A percentile compares a stretch with the other conserved stretches of the same genome.
These are phyloP conservation scores for Chelon auratus DNA, from an alignment of 2,797 vertebrate species.

Conservation along the genomic window DNA sequence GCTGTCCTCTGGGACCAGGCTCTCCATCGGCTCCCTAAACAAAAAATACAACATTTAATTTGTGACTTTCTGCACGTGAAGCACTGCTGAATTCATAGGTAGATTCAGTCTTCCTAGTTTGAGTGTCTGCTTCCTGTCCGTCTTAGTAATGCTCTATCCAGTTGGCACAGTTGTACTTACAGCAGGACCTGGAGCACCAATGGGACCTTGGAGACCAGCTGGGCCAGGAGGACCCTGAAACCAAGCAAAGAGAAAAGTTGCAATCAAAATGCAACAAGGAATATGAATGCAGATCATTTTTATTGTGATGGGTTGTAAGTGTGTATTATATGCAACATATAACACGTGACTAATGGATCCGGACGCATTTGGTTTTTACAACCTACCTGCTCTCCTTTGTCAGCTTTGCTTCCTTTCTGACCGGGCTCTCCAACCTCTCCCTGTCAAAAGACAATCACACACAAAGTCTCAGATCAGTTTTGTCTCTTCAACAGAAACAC, in stretches of 20 bases:
- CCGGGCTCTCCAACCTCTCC: slow-evolving; percentile 98
- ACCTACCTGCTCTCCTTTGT: slow-evolving; percentile 98
- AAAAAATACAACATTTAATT: not conserved
- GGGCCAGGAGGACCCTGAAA: slow-evolving; percentile 95
- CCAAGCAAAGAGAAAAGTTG: slow-evolving; percentile 18
- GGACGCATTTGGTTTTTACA: not conserved
- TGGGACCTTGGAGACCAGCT: slow-evolving; percentile 94
- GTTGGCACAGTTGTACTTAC: slow-evolving; percentile 83
- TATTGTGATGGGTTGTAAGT: not conserved
- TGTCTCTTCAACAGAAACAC: slow-evolving; percentile 25
- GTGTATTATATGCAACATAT: not conserved
- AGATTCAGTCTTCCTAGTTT: not conserved
- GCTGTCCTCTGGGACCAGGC: slow-evolving; percentile 95
- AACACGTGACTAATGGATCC: not conserved
- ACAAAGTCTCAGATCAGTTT: slow-evolving; percentile 4
- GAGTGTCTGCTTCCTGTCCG: not conserved
- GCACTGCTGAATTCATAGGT: not conserved
- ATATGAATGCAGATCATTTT: not conserved
- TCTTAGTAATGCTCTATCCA: not conserved
- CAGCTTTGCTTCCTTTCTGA: slow-evolving; percentile 98
- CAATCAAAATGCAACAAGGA: not conserved
- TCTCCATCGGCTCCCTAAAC: slow-evolving; percentile 95
- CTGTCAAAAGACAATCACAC: slow-evolving; percentile 75
- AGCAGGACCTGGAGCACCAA: slow-evolving; percentile 97
- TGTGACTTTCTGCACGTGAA: not conserved